Conservation (phyloP, 2,888 invertebrate genomes). For the Sceliomorpha sp. region DNA sequence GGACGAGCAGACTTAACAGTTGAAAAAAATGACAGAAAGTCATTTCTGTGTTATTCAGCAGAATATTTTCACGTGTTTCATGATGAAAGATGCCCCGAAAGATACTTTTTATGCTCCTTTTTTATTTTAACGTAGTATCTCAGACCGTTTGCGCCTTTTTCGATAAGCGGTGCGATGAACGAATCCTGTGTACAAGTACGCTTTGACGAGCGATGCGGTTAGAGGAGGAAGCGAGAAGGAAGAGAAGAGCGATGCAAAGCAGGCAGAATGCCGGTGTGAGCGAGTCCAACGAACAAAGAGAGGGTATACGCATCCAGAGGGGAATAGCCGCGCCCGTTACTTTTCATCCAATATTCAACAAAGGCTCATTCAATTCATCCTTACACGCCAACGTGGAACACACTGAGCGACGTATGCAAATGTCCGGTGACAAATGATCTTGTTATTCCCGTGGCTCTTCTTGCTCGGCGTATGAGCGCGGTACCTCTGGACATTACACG, state of each 20-base stretch:
- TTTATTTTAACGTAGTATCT: slow-evolving; percentile 30
- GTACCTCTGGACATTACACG: slow-evolving; percentile 60
- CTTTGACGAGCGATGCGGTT: slow-evolving; percentile 49
- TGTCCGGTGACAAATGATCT: slow-evolving; percentile 77
- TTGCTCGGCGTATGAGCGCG: slow-evolving; percentile 45
- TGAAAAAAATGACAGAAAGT: too few species aligned
- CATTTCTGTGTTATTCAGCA: too few species aligned
- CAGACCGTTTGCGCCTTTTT: slow-evolving; percentile 21
- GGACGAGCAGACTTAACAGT: too few species aligned
- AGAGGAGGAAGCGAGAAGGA: slow-evolving; percentile 36
- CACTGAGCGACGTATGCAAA: slow-evolving; percentile 74
- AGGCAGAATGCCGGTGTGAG: slow-evolving; percentile 40
- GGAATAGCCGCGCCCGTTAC: slow-evolving; percentile 65
- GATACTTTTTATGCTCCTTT: slow-evolving; percentile 3
- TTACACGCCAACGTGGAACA: slow-evolving; percentile 65
- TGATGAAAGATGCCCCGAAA: not conserved
- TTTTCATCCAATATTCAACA: slow-evolving; percentile 75
- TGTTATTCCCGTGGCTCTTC: slow-evolving; percentile 73
- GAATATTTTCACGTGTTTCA: too few species aligned
- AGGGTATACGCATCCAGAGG: slow-evolving; percentile 47
- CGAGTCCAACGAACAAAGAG: slow-evolving; percentile 39
- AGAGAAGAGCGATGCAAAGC: slow-evolving; percentile 40
- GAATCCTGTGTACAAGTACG: slow-evolving; percentile 18
- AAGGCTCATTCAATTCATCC: slow-evolving; percentile 74
- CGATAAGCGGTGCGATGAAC: slow-evolving; percentile 34